Conservation (phyloP, 1,140 invertebrate genomes). For the Anoplophora glabripennis region DNA sequence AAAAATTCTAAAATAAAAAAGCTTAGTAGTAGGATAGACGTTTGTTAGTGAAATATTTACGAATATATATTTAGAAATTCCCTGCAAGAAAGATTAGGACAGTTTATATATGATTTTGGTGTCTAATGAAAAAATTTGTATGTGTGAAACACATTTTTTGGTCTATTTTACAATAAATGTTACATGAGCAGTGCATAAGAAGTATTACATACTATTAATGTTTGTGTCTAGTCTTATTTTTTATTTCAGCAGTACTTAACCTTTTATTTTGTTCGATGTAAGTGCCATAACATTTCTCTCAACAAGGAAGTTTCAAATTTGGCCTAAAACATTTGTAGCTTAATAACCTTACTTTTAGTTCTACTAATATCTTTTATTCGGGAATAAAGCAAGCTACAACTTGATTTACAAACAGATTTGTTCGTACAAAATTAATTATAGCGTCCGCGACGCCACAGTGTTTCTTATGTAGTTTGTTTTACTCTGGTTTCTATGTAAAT, state of each 20-base stretch:
- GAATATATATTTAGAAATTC: not conserved
- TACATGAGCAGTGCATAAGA: not conserved
- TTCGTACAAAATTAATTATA: no score
- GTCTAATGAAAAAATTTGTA: no score
- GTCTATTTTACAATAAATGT: not conserved
- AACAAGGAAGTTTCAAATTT: slow-evolving; percentile 9
- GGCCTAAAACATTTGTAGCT: slow-evolving; percentile 6
- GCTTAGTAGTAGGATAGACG: slow-evolving; percentile 14
- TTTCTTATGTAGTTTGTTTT: not conserved
- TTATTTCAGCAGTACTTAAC: not conserved
- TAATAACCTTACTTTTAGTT: slow-evolving; percentile 2
- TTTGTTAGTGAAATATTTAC: not conserved
- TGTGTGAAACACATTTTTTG: not conserved
- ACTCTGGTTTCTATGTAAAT: slow-evolving; percentile 2
- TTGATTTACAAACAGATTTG: no score
- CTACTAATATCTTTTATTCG: not conserved
- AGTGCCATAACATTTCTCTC: not conserved
- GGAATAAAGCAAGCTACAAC: no score
- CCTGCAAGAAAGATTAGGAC: no score
- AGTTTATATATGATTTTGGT: not conserved
- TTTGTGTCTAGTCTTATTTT: not conserved
- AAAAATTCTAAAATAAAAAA: slow-evolving; percentile 12
- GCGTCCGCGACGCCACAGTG: no score
- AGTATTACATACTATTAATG: not conserved
- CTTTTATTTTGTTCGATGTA: not conserved